Base-by-base conservation (phyloP, 1,140 invertebrate genomes). In the Sitobion miscanthi region DNA sequence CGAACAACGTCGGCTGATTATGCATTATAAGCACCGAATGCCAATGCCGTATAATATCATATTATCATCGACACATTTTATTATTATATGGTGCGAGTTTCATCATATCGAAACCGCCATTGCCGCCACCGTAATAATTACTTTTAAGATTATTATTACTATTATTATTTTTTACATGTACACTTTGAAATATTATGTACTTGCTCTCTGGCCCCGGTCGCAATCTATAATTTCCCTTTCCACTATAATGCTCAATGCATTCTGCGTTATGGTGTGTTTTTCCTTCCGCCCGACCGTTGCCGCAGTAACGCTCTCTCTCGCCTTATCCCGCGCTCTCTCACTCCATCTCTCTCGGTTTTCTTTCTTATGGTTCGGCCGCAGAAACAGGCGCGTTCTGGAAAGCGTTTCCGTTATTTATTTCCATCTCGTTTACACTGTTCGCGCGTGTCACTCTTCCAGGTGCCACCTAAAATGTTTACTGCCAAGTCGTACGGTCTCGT, bases 171-270 rank as follows among this genome's bases (percentile, higher is more conserved):
- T 14, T n/a, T 77, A 77, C n/a, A 77, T 17, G 11, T 9, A n/a
- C n/a, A 77, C 30, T n/a, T 77, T 77, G n/a, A 69, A 69, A 77
- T 35, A 77, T n/a, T n/a, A n/a, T n/a, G 14, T 35, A 77, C 62
- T 77, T 14, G 14, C 30, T 77, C 62, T 77, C 14, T 77, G 30
- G 14, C 62, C n/a, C 14, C 62, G 11, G 14, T 1, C 23, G 62
- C n/a, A 77, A 77, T 77, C 62, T 77, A 77, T 77, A 77, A 77
- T 77, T 77, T 77, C 62, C 62, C 62, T 77, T 77, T 77, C 62
- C n/a, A n/a, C 14, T 35, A 35, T 77, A 17, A 77, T 77, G 30
- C 11, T n/a, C 17, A 77, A 77, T 77, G 30, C 1, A 21, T 52
- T 52, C 49, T 17, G 11, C 42, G 3, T 42, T 77, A 77, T 77